A percentile compares a stretch with the other conserved stretches of the same genome.
Evolutionary conservation across 2,797 vertebrate genomes (phyloP).

Genomic region (Gymnothorax javanicus): DNA sequence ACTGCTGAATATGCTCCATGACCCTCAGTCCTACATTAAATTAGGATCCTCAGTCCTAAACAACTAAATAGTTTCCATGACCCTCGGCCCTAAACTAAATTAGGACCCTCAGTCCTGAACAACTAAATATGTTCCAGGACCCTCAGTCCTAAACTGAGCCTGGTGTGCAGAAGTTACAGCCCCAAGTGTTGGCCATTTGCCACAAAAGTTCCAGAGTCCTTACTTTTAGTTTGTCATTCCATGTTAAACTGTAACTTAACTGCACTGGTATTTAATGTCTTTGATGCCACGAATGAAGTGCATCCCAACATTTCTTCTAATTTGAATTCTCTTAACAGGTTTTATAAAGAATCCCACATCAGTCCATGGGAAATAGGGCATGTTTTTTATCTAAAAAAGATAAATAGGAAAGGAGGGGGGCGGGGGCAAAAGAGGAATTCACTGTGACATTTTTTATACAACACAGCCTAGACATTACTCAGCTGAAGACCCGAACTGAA

Average conservation of each 20-base stretch:
- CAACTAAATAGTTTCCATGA: not conserved
- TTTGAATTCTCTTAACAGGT: not conserved
- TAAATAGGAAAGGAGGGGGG: constrained; percentile 9
- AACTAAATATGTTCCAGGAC: not conserved
- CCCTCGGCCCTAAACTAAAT: not conserved
- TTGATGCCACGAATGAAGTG: not conserved
- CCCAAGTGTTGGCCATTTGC: not conserved
- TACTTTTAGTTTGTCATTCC: not conserved
- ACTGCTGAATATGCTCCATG: too few relatives aligned
- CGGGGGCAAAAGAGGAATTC: constrained; percentile 30
- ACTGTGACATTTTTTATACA: constrained; percentile 47
- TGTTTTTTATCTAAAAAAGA: constrained; percentile 10
- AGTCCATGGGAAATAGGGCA: not conserved
- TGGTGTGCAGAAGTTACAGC: not conserved
- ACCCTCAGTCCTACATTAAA: too few relatives aligned
- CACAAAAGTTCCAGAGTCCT: not conserved
- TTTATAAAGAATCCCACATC: not conserved
- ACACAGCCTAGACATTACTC: constrained; percentile 35
- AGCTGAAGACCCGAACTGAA: constrained; percentile 22
- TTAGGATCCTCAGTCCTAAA: not conserved
- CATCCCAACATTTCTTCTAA: not conserved
- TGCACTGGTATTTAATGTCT: not conserved
- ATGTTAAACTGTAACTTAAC: constrained; percentile 6
- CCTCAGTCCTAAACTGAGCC: not conserved
- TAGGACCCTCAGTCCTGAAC: not conserved